These are phyloP conservation scores for Brachypodius melanocephalos DNA, from an alignment of 2,113 vertebrate species.

Conservation along the genomic window DNA sequence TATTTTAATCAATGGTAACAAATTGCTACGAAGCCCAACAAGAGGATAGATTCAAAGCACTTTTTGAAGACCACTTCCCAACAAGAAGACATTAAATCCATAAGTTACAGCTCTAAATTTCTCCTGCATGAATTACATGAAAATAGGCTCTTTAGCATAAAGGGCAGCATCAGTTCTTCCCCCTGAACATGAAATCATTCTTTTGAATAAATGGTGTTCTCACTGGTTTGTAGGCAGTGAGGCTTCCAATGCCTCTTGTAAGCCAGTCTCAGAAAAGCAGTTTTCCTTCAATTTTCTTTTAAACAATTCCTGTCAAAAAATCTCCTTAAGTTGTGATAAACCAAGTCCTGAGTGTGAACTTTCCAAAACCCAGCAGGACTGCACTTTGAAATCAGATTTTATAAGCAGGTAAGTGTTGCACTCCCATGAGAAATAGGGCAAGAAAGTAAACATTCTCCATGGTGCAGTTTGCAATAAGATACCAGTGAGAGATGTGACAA, in stretches of 20 bases:
- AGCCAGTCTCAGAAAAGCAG: neutral
- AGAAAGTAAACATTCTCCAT: neutral
- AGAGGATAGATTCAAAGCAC: neutral
- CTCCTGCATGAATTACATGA: neutral
- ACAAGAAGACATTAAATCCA: neutral
- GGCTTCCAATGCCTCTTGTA: neutral
- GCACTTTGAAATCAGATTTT: neutral
- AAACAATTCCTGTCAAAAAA: neutral
- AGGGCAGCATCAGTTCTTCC: neutral
- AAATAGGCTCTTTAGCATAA: neutral
- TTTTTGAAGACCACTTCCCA: constrained; percentile 5
- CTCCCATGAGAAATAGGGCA: neutral
- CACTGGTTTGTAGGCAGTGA: neutral
- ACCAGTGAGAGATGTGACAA: neutral
- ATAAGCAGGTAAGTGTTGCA: neutral
- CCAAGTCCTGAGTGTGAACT: neutral
- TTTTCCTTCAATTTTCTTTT: neutral
- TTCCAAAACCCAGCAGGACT: neutral
- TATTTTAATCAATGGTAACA: neutral
- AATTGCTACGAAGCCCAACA: neutral
- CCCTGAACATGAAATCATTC: neutral
- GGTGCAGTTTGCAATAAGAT: neutral
- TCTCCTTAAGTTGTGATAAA: neutral
- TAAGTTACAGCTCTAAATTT: neutral
- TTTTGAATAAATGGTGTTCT: neutral